A percentile compares a stretch with the other conserved stretches of the same genome.
These are phyloP conservation scores for Pseudomyrmex concolor DNA, from an alignment of 1,140 invertebrate species.

Conservation along the genomic window DNA sequence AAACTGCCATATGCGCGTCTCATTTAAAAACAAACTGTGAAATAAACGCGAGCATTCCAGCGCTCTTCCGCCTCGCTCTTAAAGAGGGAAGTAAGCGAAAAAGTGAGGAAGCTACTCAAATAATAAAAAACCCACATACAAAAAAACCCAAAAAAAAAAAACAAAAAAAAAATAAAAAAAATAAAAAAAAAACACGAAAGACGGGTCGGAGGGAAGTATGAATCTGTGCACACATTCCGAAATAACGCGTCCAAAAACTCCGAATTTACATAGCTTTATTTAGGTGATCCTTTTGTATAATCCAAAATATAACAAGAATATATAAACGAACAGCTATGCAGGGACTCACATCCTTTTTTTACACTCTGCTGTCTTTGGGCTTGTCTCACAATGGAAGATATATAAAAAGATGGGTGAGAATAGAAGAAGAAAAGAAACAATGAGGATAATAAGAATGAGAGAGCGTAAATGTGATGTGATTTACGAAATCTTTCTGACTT, in stretches of 20 bases:
- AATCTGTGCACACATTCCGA: slow-evolving; percentile 76
- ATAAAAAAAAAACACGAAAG: not conserved
- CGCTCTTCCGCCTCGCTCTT: slow-evolving; percentile 80
- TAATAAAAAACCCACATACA: slow-evolving; percentile 17
- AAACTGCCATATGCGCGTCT: slow-evolving; percentile 68
- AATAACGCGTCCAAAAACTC: slow-evolving; percentile 82
- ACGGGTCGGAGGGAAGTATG: slow-evolving; percentile 50
- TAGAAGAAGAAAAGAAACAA: not conserved
- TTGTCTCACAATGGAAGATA: slow-evolving; percentile 8
- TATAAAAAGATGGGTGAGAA: not conserved
- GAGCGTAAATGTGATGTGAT: slow-evolving; percentile 12
- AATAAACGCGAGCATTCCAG: slow-evolving; percentile 72
- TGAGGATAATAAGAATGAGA: slow-evolving; percentile 29
- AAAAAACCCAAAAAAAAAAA: slow-evolving; percentile 25
- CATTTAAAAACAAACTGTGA: slow-evolving; percentile 44
- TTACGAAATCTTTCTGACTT: slow-evolving; percentile 73
- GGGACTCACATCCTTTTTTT: slow-evolving; percentile 80
- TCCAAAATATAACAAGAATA: slow-evolving; percentile 48
- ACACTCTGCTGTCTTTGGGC: slow-evolving; percentile 71
- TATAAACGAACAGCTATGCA: slow-evolving; percentile 49
- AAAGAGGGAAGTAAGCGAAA: slow-evolving; percentile 23
- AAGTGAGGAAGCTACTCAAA: slow-evolving; percentile 1
- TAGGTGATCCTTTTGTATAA: slow-evolving; percentile 75
- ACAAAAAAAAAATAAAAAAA: not conserved
- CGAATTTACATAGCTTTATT: slow-evolving; percentile 81